Conservation (phyloP, 2,797 vertebrate genomes). For the Tadarida brasiliensis region DNA sequence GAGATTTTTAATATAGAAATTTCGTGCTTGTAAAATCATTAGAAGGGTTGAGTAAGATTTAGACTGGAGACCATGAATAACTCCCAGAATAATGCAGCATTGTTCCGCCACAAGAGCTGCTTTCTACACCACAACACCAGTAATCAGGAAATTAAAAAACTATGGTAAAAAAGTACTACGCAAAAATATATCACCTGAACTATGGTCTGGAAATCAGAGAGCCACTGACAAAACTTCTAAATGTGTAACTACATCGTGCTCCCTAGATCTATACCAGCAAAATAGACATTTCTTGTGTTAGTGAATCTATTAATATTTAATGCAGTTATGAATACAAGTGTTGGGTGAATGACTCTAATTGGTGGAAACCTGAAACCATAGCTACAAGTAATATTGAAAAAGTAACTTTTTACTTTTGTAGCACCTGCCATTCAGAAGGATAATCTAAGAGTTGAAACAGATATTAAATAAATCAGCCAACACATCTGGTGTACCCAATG, state of each 20-base stretch:
- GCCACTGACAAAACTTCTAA: not conserved
- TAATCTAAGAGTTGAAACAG: not conserved
- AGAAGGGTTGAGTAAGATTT: not conserved
- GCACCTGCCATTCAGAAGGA: not conserved
- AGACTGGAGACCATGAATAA: not conserved
- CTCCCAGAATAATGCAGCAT: not conserved
- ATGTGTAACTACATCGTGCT: not conserved
- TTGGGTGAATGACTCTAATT: not conserved
- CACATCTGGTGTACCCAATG: not conserved
- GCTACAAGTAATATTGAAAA: not conserved
- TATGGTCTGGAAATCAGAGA: not conserved
- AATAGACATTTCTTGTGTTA: not conserved
- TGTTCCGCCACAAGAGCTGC: not conserved
- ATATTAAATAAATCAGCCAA: conserved; percentile 7
- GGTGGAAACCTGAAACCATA: not conserved
- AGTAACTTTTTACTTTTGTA: not conserved
- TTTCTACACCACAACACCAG: not conserved
- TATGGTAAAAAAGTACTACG: not conserved
- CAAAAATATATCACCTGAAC: not conserved
- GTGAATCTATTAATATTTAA: not conserved
- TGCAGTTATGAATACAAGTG: not conserved
- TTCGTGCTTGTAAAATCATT: not conserved
- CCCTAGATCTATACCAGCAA: not conserved
- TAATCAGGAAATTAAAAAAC: not conserved
- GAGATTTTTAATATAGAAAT: not conserved